A percentile compares a stretch with the other conserved stretches of the same genome.
Evolutionary conservation across 2,113 vertebrate species (phyloP).

Genomic region (Prochilodus magdalenae): DNA sequence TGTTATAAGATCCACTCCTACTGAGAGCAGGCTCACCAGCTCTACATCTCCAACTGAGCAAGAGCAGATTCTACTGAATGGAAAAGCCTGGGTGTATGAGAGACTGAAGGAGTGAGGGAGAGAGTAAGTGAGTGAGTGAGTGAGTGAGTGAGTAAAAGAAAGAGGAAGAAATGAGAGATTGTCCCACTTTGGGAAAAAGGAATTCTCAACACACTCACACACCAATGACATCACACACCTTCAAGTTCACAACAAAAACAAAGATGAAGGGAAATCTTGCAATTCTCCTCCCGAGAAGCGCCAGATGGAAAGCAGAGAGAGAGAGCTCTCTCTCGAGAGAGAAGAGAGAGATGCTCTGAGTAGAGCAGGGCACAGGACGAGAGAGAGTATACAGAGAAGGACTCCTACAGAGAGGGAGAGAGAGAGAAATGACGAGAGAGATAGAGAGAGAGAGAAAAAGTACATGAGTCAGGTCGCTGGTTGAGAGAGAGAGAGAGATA

Average conservation of each 20-base stretch:
- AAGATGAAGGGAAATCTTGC: constrained; percentile 8
- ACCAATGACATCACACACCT: background rate
- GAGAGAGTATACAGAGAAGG: too few species aligned
- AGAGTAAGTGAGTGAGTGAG: background rate
- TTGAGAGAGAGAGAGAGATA: constrained; percentile 10
- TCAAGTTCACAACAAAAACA: constrained; percentile 6
- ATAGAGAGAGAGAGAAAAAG: constrained; percentile 28
- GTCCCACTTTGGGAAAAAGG: background rate
- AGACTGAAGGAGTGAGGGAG: background rate
- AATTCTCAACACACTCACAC: background rate
- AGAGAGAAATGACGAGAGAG: background rate
- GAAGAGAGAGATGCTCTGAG: background rate
- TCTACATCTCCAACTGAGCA: background rate
- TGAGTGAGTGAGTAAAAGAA: background rate
- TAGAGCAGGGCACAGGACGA: too few species aligned
- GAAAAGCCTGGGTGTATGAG: background rate
- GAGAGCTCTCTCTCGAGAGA: background rate
- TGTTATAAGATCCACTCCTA: background rate
- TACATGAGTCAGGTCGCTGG: too few species aligned
- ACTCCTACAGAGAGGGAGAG: constrained; percentile 24
- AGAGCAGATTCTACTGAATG: background rate
- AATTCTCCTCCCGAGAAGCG: background rate
- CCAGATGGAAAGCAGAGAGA: constrained; percentile 21
- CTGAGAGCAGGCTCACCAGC: background rate
- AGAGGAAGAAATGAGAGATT: background rate